A percentile compares a stretch with the other conserved stretches of the same genome.
Evolutionary conservation across 2,888 invertebrate species (phyloP).

Genomic region (Patella caerulea): DNA sequence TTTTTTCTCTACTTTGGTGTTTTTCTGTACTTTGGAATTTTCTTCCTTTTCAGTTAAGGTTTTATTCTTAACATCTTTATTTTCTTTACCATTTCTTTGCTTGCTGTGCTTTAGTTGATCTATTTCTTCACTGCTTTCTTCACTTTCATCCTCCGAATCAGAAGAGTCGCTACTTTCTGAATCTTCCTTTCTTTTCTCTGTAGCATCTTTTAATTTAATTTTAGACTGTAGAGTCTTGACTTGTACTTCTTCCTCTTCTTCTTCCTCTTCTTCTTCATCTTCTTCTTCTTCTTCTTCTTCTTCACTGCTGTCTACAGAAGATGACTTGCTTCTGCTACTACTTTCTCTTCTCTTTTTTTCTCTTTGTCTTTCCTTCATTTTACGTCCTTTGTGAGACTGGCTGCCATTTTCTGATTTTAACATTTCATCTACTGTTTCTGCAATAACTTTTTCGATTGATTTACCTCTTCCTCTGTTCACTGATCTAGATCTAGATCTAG

Average conservation of each 20-base stretch:
- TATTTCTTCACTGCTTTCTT: slow-evolving; percentile 17
- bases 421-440: slow-evolving; percentile 16
- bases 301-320: background rate
- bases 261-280: slow-evolving; percentile 21
- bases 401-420: background rate
- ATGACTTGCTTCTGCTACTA: slow-evolving; percentile 3
- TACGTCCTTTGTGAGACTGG: background rate
- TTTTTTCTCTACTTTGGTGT: too few species aligned
- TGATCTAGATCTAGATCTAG: background rate
- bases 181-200: slow-evolving; percentile 18
- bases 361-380: slow-evolving; percentile 14
- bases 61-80: slow-evolving; percentile 4
- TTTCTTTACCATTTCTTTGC: slow-evolving; percentile 28
- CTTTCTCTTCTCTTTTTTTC: slow-evolving; percentile 8
- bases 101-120: slow-evolving; percentile 29
- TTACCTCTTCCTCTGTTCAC: slow-evolving; percentile 8
- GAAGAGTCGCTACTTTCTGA: slow-evolving; percentile 13
- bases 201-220: slow-evolving; percentile 13
- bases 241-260: slow-evolving; percentile 31
- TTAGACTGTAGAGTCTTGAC: slow-evolving; percentile 30
- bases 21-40: too few species aligned
- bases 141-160: slow-evolving; percentile 28
- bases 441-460: slow-evolving; percentile 13
- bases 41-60: too few species aligned
- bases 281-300: slow-evolving; percentile 24